Percentiles rank a stretch among this genome's conserved stretches.
phyloP scores from a whole-genome alignment of 2,113 vertebrate species.

The Gobiocypris rarus region DNA sequence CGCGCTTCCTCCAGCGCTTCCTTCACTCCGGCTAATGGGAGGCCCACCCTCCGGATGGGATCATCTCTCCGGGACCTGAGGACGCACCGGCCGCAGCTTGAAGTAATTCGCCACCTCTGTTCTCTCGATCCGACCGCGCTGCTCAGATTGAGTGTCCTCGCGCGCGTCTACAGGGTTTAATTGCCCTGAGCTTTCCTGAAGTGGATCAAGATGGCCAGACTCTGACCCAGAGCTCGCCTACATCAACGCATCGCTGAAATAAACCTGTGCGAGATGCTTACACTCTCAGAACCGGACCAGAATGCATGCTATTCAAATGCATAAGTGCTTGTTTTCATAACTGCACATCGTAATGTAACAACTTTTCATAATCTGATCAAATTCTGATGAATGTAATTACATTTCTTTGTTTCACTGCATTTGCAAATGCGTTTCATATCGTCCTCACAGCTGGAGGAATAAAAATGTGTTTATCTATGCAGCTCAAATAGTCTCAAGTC shows the following conservation, averaged over 20 bases:
- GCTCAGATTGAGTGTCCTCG: conserved; percentile 47
- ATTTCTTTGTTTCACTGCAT: background rate
- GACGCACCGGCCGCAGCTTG: conserved; percentile 52
- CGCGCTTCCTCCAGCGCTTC: too few relatives aligned
- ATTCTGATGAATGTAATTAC: background rate
- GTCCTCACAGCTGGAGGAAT: too few relatives aligned
- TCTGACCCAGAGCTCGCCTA: background rate
- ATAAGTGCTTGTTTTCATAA: too few relatives aligned
- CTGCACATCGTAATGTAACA: background rate
- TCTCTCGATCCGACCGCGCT: background rate
- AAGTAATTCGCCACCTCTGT: conserved; percentile 49
- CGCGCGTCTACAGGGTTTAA: conserved; percentile 36
- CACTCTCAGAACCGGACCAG: too few relatives aligned
- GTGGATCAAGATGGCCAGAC: conserved; percentile 50
- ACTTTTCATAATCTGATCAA: background rate
- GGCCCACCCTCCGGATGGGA: conserved; percentile 34
- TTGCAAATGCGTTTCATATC: too few relatives aligned
- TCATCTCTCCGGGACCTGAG: background rate
- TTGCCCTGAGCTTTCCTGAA: conserved; percentile 43
- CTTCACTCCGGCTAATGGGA: conserved; percentile 29
- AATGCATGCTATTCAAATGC: too few relatives aligned
- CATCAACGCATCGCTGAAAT: background rate
- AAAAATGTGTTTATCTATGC: too few relatives aligned
- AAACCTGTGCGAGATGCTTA: too few relatives aligned
- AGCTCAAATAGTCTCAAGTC: too few relatives aligned